Evolutionary conservation across 2,113 vertebrate species (phyloP), one percentile per base, ranked within the genome.

Genomic region (Rhynchomys soricoides): DNA sequence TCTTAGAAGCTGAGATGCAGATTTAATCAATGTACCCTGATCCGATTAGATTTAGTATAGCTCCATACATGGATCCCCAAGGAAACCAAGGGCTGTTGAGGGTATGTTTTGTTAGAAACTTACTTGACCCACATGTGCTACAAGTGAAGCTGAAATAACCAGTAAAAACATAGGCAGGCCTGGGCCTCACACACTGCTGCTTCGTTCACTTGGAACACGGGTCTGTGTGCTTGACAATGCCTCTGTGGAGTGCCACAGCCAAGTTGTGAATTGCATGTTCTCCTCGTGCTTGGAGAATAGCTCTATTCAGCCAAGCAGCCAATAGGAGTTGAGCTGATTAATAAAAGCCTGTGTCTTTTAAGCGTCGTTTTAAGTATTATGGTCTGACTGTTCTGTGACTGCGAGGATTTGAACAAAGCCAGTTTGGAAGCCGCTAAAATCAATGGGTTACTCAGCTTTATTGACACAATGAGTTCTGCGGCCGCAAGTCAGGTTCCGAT

Each of bases 141-240:
- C 86, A 97, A 45, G 97, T 0, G 89, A 90, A 93, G 64, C 74
- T 57, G 73, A 96, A 97, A 91, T 40, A 7, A 45, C 70, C 57
- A 48, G 0, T 9, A 90, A 92, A 97, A 94, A 66, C 93, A 86
- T 68, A 92, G 37, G 5, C 3, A 43, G 95, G 97, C 89, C 93
- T 57, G 1, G 73, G 77, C 13, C 96, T 97, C 97, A 93, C 29
- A 52, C 68, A 93, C 93, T 89, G 93, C 94, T 43, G 24, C 95
- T 34, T 13, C 34, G 7, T 24, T 68, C 97, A 79, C 70, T 91
- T 89, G 77, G 94, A 95, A 94, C 89, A 70, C 96, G 94, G 40
- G 90, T 96, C 96, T 96, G 96, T 31, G 96, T 91, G 24, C 96
- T 97, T 97, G 93, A 96, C 98, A 94, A 92, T 96, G 83, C 95